A percentile compares a stretch with the other conserved stretches of the same genome.
These are phyloP conservation scores for Phalloptychus januarius DNA, from an alignment of 2,797 vertebrate species.

Conservation along the genomic window DNA sequence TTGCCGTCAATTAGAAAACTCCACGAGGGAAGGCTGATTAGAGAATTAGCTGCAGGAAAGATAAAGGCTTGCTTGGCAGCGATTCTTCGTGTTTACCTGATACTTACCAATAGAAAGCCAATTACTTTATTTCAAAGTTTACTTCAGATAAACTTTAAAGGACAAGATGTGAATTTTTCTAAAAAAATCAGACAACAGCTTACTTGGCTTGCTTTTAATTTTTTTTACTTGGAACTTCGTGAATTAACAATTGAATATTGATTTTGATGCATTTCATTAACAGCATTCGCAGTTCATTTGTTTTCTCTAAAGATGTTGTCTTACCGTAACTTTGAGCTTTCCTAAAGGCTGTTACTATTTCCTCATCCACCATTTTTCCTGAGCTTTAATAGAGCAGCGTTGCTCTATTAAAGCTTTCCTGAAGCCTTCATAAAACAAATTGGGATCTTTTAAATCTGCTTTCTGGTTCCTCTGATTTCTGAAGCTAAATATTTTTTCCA, in stretches of 20 bases:
- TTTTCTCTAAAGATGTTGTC: background rate
- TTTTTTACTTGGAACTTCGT: background rate
- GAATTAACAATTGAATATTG: background rate
- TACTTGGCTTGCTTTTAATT: background rate
- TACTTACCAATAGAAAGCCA: constrained; percentile 4
- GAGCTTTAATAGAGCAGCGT: background rate
- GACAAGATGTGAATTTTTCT: background rate
- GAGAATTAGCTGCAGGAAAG: constrained; percentile 21
- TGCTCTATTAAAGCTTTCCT: background rate
- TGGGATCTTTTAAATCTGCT: background rate
- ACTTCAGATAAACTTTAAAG: constrained; percentile 3
- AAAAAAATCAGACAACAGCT: no score
- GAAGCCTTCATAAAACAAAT: background rate
- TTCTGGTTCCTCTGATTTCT: background rate
- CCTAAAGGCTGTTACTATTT: background rate
- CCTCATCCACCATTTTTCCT: background rate
- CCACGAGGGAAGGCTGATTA: constrained; percentile 39
- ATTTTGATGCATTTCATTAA: background rate
- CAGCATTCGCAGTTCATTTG: background rate
- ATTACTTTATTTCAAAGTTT: constrained; percentile 2
- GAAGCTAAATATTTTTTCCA: background rate
- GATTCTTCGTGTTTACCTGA: constrained; percentile 4
- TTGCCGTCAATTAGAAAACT: constrained; percentile 42
- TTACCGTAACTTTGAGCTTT: background rate
- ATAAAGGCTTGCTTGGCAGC: background rate